phyloP scores from a whole-genome alignment of 1,140 invertebrate genomes.

The Zaprionus africanus region DNA sequence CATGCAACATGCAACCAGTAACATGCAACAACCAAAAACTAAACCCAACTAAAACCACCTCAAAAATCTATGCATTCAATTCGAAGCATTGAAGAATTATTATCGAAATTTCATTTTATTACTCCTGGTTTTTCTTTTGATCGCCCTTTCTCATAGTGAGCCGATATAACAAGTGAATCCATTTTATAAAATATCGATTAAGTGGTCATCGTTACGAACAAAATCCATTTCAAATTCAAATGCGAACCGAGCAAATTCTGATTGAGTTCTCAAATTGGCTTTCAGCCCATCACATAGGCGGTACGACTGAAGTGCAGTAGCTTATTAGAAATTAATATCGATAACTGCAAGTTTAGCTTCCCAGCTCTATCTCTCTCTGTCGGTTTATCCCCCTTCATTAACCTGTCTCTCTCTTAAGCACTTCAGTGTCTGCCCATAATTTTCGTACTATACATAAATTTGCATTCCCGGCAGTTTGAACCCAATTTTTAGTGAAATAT shows the following conservation, averaged over 20 bases:
- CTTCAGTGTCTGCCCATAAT: slow-evolving; percentile 54
- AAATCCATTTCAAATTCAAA: slow-evolving; percentile 37
- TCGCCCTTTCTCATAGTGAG: slow-evolving; percentile 38
- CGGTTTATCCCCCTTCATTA: slow-evolving; percentile 17
- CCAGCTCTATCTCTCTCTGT: slow-evolving; percentile 18
- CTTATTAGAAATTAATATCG: slow-evolving; percentile 21
- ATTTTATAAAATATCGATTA: slow-evolving; percentile 84
- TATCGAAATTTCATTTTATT: slow-evolving; percentile 80
- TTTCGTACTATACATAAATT: slow-evolving; percentile 47
- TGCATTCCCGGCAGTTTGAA: slow-evolving; percentile 73
- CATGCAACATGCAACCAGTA: slow-evolving; percentile 20
- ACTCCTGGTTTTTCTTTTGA: slow-evolving; percentile 26
- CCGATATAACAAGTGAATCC: slow-evolving; percentile 41
- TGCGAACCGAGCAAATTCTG: slow-evolving; percentile 32
- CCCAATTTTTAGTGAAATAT: slow-evolving; percentile 35
- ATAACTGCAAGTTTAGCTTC: slow-evolving; percentile 24
- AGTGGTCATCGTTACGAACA: slow-evolving; percentile 82
- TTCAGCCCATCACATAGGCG: slow-evolving; percentile 22
- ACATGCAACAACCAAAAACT: slow-evolving; percentile 18
- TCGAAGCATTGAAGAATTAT: slow-evolving; percentile 56
- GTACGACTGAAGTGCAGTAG: slow-evolving; percentile 31
- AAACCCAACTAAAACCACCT: slow-evolving; percentile 45
- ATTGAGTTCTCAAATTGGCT: slow-evolving; percentile 44
- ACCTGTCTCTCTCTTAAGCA: slow-evolving; percentile 26
- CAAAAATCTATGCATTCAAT: slow-evolving; percentile 62